A percentile compares a stretch with the other conserved stretches of the same genome.
phyloP scores from a whole-genome alignment of 2,113 vertebrate genomes.

The Catharus minimus region DNA sequence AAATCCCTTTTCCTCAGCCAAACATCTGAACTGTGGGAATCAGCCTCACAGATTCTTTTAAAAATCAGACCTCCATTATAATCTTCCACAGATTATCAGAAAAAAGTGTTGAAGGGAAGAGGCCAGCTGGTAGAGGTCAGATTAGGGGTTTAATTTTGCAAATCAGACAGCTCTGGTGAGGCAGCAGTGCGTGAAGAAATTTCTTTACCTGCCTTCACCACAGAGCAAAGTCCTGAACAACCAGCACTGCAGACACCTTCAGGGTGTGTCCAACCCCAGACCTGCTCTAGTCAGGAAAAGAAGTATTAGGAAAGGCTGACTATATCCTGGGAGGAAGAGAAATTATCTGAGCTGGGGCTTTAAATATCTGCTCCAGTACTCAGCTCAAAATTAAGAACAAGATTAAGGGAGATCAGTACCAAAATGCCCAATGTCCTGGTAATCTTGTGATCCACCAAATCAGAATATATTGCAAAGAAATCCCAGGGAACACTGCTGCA shows the following conservation, averaged over 20 bases:
- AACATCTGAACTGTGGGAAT: neutral
- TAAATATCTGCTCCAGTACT: neutral
- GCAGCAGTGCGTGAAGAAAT: neutral
- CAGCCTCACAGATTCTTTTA: neutral
- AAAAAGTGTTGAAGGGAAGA: neutral
- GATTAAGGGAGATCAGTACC: neutral
- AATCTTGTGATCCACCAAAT: neutral
- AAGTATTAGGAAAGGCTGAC: neutral
- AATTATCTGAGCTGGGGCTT: neutral
- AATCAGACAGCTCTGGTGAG: neutral
- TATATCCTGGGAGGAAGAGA: neutral
- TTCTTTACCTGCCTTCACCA: neutral
- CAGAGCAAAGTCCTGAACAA: neutral
- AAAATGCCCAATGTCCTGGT: neutral
- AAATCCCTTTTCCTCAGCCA: neutral
- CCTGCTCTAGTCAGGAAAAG: neutral
- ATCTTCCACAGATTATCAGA: neutral
- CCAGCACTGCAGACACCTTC: neutral
- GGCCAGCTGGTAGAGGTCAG: neutral
- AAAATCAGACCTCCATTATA: neutral
- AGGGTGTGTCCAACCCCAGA: neutral
- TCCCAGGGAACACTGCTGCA: neutral
- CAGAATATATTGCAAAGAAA: neutral
- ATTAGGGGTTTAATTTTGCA: neutral
- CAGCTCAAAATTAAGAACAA: neutral